Evolutionary conservation across 2,797 vertebrate genomes (phyloP).

Genomic region (Decapterus maruadsi): DNA sequence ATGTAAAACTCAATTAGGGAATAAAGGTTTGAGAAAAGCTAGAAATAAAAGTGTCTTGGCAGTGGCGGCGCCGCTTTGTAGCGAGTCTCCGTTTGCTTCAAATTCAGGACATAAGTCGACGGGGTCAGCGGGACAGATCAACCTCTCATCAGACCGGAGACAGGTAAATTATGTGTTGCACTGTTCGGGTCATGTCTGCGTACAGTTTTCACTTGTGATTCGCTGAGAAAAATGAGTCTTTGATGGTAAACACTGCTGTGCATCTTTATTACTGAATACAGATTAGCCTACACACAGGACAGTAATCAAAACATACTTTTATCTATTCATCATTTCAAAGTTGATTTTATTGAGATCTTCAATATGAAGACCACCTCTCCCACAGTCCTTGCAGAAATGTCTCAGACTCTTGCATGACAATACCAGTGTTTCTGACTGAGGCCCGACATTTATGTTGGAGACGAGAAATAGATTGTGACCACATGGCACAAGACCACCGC

Average conservation of each 20-base stretch:
- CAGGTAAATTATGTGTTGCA: slow-evolving; percentile 33
- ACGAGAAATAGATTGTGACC: not conserved
- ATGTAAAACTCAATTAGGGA: slow-evolving; percentile 22
- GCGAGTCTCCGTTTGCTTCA: slow-evolving; percentile 13
- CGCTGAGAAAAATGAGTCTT: slow-evolving; percentile 32
- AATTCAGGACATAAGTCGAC: slow-evolving; percentile 35
- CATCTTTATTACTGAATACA: slow-evolving; percentile 84
- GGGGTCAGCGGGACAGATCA: slow-evolving; percentile 31
- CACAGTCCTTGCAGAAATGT: slow-evolving; percentile 54
- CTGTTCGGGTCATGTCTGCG: slow-evolving; percentile 2
- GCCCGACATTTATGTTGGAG: not conserved
- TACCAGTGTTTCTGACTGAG: slow-evolving; percentile 50
- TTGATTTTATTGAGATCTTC: slow-evolving; percentile 75
- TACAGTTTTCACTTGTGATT: not conserved
- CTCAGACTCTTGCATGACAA: slow-evolving; percentile 38
- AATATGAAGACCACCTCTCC: slow-evolving; percentile 82
- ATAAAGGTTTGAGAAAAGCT: slow-evolving; percentile 17
- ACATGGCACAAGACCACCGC: not conserved
- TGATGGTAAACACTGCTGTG: slow-evolving; percentile 69
- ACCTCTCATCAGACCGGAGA: slow-evolving; percentile 18
- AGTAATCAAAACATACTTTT: slow-evolving; percentile 73
- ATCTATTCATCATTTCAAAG: slow-evolving; percentile 74
- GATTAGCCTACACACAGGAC: slow-evolving; percentile 77
- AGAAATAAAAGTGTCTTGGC: slow-evolving; percentile 18
- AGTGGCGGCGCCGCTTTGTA: slow-evolving; percentile 32